phyloP scores from a whole-genome alignment of 2,113 vertebrate genomes.

The Calcarius ornatus region DNA sequence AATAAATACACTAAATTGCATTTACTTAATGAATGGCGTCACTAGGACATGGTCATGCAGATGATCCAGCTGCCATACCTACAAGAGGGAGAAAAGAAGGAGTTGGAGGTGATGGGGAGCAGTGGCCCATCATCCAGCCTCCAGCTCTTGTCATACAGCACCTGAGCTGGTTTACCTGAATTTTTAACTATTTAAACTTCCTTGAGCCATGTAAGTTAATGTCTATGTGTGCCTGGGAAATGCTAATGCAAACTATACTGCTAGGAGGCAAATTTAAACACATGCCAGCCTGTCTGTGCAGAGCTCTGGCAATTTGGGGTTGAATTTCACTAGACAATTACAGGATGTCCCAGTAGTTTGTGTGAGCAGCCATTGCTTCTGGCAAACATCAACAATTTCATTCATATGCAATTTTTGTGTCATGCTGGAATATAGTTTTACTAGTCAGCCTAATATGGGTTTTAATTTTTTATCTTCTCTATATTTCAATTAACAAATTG shows the following conservation, averaged over 20 bases:
- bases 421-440: background rate
- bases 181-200: background rate
- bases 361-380: background rate
- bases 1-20: background rate
- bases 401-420: background rate
- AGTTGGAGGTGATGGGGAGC: background rate
- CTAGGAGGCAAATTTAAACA: background rate
- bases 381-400: background rate
- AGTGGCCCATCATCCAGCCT: background rate
- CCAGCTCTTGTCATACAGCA: background rate
- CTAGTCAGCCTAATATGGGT: background rate
- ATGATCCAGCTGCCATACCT: background rate
- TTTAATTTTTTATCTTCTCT: background rate
- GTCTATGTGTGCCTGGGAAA: background rate
- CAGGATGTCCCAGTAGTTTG: background rate
- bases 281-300: background rate
- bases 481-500: background rate
- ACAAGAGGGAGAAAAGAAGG: background rate
- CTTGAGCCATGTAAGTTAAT: background rate
- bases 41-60: fast-evolving
- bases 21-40: background rate
- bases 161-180: background rate
- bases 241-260: background rate
- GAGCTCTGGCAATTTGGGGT: background rate
- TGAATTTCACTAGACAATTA: background rate